Evolutionary conservation across 2,888 invertebrate species (phyloP), one percentile per base, ranked within the genome.

Genomic region (Lobophora halterata): DNA sequence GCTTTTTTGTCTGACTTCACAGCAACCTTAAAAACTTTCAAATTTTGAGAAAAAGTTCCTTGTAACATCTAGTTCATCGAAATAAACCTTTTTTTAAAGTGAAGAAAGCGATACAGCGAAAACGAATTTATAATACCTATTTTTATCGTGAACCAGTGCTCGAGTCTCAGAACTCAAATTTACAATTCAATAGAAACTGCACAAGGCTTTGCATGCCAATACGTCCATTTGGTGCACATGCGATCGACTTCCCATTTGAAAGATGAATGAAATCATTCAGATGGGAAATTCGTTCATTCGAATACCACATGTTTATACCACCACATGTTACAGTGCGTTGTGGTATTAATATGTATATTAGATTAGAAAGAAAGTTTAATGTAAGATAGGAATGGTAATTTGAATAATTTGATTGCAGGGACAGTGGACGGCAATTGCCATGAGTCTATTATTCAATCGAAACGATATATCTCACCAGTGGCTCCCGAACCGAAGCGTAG

Each of bases 151-250:
- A 73, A 71, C 66, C 68, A 64, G 61, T 65, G 68, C 71, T 71
- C 64, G 66, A 74, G 67, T 75, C 76, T 77, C 73, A 76, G 75
- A 73, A 72, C 73, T 78, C 66, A 76, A 79, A 82, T 83, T 80
- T 81, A 79, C 82, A 85, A 83, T 85, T 82, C 82, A 82, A 83
- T 82, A 75, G 80, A 74, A 75, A 79, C 79, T 76, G 80, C 79
- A 79, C 76, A 79, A 79, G 81, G 79, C 80, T 82, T 82, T 80
- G 82, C 82, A 82, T 82, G 80, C 77, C 83, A 80, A 82, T 82
- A 79, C 79, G 80, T 79, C 80, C 76, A 79, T 80, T 80, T 79
- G 77, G 70, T 71, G 75, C 79, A 75, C 75, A 82, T 73, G 71
- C 77, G 80, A 81, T 79, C 79, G 75, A 79, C 75, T 78, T 77